phyloP scores from a whole-genome alignment of 2,888 invertebrate species.

The Unio pictorum region DNA sequence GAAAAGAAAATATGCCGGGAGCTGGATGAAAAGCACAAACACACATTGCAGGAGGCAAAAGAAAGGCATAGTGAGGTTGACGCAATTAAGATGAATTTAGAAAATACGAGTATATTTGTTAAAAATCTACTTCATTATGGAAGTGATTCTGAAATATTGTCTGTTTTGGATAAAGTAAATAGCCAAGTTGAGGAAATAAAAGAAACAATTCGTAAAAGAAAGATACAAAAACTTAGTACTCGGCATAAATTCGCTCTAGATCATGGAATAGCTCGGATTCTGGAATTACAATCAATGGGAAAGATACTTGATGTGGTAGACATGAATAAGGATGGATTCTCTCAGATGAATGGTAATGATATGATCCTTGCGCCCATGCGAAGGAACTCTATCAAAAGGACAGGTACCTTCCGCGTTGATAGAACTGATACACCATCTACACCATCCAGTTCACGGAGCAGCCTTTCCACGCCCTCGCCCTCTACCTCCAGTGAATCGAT shows the following conservation, averaged over 20 bases:
- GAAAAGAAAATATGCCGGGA: constrained; percentile 37
- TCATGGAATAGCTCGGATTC: constrained; percentile 27
- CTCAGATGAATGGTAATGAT: constrained; percentile 33
- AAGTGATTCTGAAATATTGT: constrained; percentile 47
- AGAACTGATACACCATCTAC: constrained; percentile 20
- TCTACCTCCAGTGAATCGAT: constrained; percentile 47
- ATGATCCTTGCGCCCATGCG: constrained; percentile 26
- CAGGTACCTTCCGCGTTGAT: constrained; percentile 49
- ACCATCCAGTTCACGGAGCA: constrained; percentile 17
- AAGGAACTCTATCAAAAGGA: constrained; percentile 37
- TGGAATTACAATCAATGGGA: constrained; percentile 39
- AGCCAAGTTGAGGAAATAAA: constrained; percentile 46
- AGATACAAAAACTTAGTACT: constrained; percentile 40
- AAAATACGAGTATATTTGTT: constrained; percentile 41
- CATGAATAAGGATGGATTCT: constrained; percentile 42
- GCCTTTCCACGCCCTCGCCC: constrained; percentile 32
- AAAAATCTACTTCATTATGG: constrained; percentile 43
- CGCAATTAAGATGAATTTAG: constrained; percentile 42
- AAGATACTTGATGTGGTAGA: constrained; percentile 47
- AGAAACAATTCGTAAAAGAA: constrained; percentile 37
- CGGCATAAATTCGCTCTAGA: constrained; percentile 43
- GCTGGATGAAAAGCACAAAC: constrained; percentile 37
- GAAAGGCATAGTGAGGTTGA: constrained; percentile 42
- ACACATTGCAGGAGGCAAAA: constrained; percentile 34
- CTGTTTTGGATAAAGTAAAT: constrained; percentile 45